Evolutionary conservation across 2,797 vertebrate species (phyloP).

Genomic region (Chloroceryle amazona): DNA sequence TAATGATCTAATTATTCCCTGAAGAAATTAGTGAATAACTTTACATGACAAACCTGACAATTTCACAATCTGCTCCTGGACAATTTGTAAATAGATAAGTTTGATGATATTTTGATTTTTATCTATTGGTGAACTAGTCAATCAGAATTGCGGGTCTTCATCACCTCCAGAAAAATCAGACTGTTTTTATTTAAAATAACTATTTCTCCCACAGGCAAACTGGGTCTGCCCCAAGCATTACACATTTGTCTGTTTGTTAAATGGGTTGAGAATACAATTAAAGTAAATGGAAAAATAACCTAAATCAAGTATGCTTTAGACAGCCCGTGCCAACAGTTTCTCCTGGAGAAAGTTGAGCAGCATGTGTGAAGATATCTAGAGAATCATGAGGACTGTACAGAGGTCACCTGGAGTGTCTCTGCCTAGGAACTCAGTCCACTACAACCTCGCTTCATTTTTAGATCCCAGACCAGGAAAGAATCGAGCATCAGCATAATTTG

Average conservation of each 20-base stretch:
- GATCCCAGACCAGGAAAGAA: neutral
- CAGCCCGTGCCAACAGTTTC: neutral
- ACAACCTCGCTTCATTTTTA: neutral
- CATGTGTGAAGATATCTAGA: neutral
- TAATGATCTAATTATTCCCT: slow-evolving; percentile 77
- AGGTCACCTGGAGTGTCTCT: neutral
- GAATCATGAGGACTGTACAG: neutral
- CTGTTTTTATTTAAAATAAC: slow-evolving; percentile 69
- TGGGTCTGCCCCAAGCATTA: slow-evolving; percentile 74
- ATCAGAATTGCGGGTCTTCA: slow-evolving; percentile 71
- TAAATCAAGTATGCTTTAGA: slow-evolving; percentile 9
- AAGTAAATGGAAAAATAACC: slow-evolving; percentile 59
- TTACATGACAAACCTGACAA: slow-evolving; percentile 77
- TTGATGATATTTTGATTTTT: slow-evolving; percentile 77
- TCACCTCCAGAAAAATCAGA: slow-evolving; percentile 64
- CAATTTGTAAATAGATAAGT: slow-evolving; percentile 78
- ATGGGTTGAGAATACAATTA: slow-evolving; percentile 56
- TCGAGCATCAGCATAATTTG: neutral
- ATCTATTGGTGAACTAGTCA: slow-evolving; percentile 75
- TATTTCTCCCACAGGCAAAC: slow-evolving; percentile 66
- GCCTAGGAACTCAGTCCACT: neutral
- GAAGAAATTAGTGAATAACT: slow-evolving; percentile 78
- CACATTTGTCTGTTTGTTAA: slow-evolving; percentile 57
- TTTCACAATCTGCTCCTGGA: slow-evolving; percentile 77
- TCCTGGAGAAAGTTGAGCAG: slow-evolving; percentile 16